Evolutionary conservation across 2,888 invertebrate genomes (phyloP).

Genomic region (Eupithecia pulchellata): DNA sequence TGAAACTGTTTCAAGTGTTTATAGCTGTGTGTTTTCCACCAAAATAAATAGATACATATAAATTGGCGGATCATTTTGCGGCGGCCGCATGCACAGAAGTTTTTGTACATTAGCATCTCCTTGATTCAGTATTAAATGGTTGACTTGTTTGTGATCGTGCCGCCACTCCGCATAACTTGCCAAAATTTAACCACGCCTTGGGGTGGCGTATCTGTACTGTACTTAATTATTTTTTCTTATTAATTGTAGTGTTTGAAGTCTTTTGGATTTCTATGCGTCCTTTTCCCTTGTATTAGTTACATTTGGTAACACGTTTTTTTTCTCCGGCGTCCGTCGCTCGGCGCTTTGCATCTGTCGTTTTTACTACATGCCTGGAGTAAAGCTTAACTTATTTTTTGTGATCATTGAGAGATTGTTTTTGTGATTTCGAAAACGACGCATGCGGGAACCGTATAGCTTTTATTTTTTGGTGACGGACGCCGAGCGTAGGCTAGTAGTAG

Average conservation of each 20-base stretch:
- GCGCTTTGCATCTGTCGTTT: conserved; percentile 39
- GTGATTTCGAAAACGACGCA: conserved; percentile 40
- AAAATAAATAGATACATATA: too few relatives aligned
- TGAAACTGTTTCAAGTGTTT: too few relatives aligned
- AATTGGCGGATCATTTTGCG: conserved; percentile 33
- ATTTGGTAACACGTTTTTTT: conserved; percentile 64
- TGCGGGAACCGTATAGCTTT: conserved; percentile 38
- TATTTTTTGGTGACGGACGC: conserved; percentile 54
- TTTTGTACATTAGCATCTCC: conserved; percentile 80
- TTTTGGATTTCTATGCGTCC: conserved; percentile 44
- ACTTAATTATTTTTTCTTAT: conserved; percentile 73
- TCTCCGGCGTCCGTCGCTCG: conserved; percentile 55
- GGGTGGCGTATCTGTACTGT: conserved; percentile 64
- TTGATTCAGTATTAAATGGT: conserved; percentile 78
- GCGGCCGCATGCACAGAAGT: conserved; percentile 55
- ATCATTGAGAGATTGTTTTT: conserved; percentile 17
- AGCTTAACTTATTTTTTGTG: conserved; percentile 30
- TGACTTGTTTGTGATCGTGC: conserved; percentile 74
- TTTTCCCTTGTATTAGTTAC: conserved; percentile 68
- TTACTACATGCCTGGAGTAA: conserved; percentile 25
- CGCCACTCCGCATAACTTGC: conserved; percentile 74
- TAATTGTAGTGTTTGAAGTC: conserved; percentile 49
- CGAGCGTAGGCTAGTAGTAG: conserved; percentile 68
- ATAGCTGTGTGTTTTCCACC: too few relatives aligned
- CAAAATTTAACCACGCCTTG: conserved; percentile 62